Evolutionary conservation across 2,113 vertebrate species (phyloP), one percentile per base, ranked within the genome.

Genomic region (Athene noctua): DNA sequence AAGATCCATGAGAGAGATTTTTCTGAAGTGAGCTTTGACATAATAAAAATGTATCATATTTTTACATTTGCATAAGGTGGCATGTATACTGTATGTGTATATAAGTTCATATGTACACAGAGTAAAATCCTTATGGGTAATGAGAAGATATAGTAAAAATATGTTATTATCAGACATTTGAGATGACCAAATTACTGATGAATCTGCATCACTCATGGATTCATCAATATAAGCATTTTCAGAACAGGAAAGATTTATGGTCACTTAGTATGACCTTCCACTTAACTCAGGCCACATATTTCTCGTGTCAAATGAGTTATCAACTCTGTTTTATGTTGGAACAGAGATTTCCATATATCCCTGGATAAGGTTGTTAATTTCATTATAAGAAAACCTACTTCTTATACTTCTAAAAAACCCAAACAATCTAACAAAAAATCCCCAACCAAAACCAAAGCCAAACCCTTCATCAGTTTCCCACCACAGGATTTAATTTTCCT

Each of bases 11-110:
- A 79, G 15, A 86, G 9, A 73, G 8, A 49, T 34, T 57, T 89
- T 80, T 77, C 44, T 49, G 36, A 86, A 70, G 8, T 36, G 16
- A 80, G 8, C 1, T 78, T 91, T 58, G 47, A 42, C 16, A 32
- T 46, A 80, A 61, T 52, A 80, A 54, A 12, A 40, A 55, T 17
- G 5, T 38, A 61, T 44, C 16, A 13, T 49, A 44, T 21, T 72
- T 81, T 52, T 52, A 55, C 3, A 23, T 68, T 75, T 77, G 18
- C 15, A 36, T 68, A 57, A 59, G 54, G 2, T 62, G 9, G 4
- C 2, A 18, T 21, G 0, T 47, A 72, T 38, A 25, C 1, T 75
- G 2, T 67, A 9, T 51, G 6, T 67, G 7, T 20, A 0, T 44
- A 3, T 21, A 18, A 27, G 63, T 79, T 40, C 77, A 49, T 4